Base-by-base conservation (phyloP, 2,113 vertebrate genomes). In the Lampris incognitus region DNA sequence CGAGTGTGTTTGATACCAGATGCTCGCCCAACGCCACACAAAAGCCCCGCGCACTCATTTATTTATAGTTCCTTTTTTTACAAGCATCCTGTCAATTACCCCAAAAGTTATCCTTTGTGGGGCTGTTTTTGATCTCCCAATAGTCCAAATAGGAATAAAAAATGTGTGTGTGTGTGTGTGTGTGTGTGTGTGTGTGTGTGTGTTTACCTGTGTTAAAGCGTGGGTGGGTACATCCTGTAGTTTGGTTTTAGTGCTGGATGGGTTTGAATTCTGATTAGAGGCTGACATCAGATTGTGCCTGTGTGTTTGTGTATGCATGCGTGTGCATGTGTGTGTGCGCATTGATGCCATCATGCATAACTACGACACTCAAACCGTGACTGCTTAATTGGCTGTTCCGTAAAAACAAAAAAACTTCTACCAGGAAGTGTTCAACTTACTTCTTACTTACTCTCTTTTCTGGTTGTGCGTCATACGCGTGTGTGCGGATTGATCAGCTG, bases 1-100 rank as follows among this genome's bases (percentile, higher is more conserved):
- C 74, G 72, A 85, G 80, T 36, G 41, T 89, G 79, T 92, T 91
- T 92, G 87, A 92, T 90, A 91, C 75, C 88, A 87, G 87, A 81
- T 85, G 81, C 86, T 88, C 80, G 79, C 85, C 69, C 74, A 89
- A 83, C 83, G 77, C 74, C 77, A 82, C 83, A 91, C 88, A 91
- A 87, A 92, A 90, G 84, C 78, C 74, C 66, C 50, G 68, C 42
- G 70, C 83, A 51, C 84, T 87, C 44, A 85, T 87, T 90, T 89
- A 87, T 91, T 91, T 89, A 91, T 90, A 70, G 36, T 59, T 69
- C 38, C 54, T 74, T 88, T 68, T 68, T 74, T 66, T 59, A 72
- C 70, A 69, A 79, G 72, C 76, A 80, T 81, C 69, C 73, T 87
- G 77, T 87, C 83, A 85, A 79, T 92, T 90, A 87, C 65, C 80